Conservation (phyloP, 2,888 invertebrate genomes). For the Balanococcus diminutus region DNA sequence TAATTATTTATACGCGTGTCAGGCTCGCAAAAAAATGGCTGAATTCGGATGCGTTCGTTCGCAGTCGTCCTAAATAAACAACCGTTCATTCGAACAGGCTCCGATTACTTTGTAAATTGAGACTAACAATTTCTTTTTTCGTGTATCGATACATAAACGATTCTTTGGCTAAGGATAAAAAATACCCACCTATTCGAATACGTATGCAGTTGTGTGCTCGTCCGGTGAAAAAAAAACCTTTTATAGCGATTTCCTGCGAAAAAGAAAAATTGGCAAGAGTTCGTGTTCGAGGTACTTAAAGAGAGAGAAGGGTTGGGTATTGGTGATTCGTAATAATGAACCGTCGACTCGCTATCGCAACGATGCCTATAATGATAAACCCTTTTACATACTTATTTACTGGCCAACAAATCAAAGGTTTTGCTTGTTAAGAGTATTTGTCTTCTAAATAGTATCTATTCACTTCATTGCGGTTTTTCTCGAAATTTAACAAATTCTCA, state of each 20-base stretch:
- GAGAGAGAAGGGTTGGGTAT: not conserved
- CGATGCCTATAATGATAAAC: slow-evolving; percentile 8
- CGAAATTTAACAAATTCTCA: not conserved
- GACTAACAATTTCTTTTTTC: not conserved
- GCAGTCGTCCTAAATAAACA: slow-evolving; percentile 15
- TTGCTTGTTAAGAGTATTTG: slow-evolving; percentile 34
- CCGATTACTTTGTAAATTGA: not conserved
- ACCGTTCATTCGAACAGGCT: not conserved
- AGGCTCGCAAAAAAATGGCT: not conserved
- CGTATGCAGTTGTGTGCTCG: not conserved
- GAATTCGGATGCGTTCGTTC: not conserved
- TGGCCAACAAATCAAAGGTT: slow-evolving; percentile 15
- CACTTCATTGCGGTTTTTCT: not conserved
- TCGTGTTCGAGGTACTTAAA: not conserved
- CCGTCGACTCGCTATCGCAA: not conserved
- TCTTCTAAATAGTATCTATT: not conserved
- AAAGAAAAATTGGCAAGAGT: slow-evolving; percentile 13
- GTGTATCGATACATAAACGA: not conserved
- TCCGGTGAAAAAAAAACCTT: slow-evolving; percentile 11
- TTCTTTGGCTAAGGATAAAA: not conserved
- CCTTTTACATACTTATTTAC: slow-evolving; percentile 25
- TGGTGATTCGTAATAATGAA: slow-evolving; percentile 8
- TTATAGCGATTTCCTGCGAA: slow-evolving; percentile 6
- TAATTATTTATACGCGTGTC: slow-evolving; percentile 11
- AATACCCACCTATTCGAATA: not conserved